Evolutionary conservation across 2,888 invertebrate genomes (phyloP).

Genomic region (Leptopilina myrica): DNA sequence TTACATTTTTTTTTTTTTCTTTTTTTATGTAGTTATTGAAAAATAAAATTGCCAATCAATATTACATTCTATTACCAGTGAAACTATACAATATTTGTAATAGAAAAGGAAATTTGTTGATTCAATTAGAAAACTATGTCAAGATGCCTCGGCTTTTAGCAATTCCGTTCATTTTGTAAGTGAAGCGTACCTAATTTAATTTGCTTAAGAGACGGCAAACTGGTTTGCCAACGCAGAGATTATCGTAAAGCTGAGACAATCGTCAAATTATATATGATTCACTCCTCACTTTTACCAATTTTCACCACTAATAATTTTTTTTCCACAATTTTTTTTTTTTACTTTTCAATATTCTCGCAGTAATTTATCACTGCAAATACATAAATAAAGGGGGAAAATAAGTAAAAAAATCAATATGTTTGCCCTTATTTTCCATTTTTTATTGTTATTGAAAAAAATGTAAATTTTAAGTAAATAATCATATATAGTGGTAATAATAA

Average conservation of each 20-base stretch:
- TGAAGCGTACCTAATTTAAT: constrained; percentile 28
- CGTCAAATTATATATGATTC: constrained; percentile 11
- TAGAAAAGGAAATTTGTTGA: constrained; percentile 22
- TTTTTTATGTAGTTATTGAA: too few relatives aligned
- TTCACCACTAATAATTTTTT: background rate
- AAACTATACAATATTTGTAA: constrained; percentile 3
- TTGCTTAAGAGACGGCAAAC: constrained; percentile 35
- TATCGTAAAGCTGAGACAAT: constrained; percentile 20
- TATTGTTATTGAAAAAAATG: too few relatives aligned
- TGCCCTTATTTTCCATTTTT: too few relatives aligned
- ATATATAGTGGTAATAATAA: too few relatives aligned
- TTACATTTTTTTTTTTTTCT: too few relatives aligned
- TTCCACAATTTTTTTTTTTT: background rate
- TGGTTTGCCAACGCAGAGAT: constrained; percentile 38
- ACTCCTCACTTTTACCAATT: constrained; percentile 3
- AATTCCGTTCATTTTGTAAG: constrained; percentile 37
- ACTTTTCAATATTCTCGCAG: too few relatives aligned
- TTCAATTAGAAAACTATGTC: constrained; percentile 34
- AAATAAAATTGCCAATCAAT: too few relatives aligned
- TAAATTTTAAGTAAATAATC: too few relatives aligned
- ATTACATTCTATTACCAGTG: too few relatives aligned
- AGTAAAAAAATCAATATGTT: too few relatives aligned
- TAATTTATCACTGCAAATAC: too few relatives aligned
- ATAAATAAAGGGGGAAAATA: too few relatives aligned
- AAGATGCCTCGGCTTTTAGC: constrained; percentile 10